phyloP scores from a whole-genome alignment of 2,888 invertebrate genomes.

The Apocheima hispidaria region DNA sequence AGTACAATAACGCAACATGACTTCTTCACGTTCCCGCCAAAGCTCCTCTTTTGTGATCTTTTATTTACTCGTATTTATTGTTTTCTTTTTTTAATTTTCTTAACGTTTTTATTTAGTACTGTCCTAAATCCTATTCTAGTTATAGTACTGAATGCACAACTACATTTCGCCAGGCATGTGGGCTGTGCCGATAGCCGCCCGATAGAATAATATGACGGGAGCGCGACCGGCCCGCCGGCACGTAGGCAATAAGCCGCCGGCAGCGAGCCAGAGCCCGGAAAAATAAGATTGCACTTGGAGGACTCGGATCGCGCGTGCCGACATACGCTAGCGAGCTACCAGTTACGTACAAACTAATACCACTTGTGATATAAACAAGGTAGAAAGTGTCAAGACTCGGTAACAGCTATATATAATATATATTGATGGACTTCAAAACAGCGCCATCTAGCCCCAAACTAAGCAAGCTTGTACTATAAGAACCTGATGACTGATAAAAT shows the following conservation, averaged over 20 bases:
- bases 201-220: constrained; percentile 85
- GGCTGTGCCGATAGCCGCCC: constrained; percentile 78
- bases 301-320: constrained; percentile 65
- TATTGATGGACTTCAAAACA: no score
- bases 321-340: constrained; percentile 52
- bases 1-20: no score
- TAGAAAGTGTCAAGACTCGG: constrained; percentile 1
- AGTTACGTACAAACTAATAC: constrained; percentile 36
- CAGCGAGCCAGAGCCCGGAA: constrained; percentile 76
- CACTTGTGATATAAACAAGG: constrained; percentile 13
- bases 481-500: no score
- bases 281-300: constrained; percentile 81
- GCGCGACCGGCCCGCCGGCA: constrained; percentile 76
- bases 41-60: no score
- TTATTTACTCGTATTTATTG: no score
- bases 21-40: no score
- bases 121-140: not conserved
- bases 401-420: constrained; percentile 2
- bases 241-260: constrained; percentile 85
- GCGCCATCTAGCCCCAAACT: no score
- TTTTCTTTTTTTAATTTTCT: no score
- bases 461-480: no score
- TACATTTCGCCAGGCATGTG: constrained; percentile 60
- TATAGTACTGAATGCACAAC: constrained; percentile 4
- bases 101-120: no score